These are phyloP conservation scores for Phrynocephalus vlangalii DNA, from an alignment of 2,797 vertebrate genomes.

Conservation along the genomic window DNA sequence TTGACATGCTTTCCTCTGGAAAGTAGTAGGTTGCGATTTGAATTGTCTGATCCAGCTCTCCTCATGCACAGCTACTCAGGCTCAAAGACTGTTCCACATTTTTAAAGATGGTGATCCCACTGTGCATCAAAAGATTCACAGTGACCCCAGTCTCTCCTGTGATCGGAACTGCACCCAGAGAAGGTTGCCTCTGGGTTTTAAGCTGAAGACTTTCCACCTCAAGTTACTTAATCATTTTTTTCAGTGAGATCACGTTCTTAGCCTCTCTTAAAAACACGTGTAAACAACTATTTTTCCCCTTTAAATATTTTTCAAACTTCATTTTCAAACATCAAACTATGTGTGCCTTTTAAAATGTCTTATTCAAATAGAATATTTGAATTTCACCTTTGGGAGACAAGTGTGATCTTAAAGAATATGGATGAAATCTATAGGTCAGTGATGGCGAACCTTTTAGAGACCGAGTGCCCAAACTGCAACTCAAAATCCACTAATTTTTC, in stretches of 20 bases:
- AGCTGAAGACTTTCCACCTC: no score
- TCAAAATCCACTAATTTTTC: no score
- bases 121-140: background rate
- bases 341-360: background rate
- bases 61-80: background rate
- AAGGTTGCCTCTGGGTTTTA: background rate
- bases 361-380: no score
- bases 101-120: background rate
- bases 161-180: background rate
- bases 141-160: background rate
- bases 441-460: no score
- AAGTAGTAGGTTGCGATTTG: background rate
- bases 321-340: background rate
- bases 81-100: background rate
- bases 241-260: no score
- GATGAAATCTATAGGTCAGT: no score
- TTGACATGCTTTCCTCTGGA: slow-evolving; percentile 8
- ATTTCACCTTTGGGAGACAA: background rate
- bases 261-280: no score
- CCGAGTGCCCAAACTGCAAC: no score
- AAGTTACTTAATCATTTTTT: no score
- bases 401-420: background rate
- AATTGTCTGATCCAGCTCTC: background rate
- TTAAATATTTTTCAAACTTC: background rate
- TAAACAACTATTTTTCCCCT: no score